A percentile compares a stretch with the other conserved stretches of the same genome.
Conservation (phyloP, 2,888 invertebrate species). For the Allacma fusca region DNA sequence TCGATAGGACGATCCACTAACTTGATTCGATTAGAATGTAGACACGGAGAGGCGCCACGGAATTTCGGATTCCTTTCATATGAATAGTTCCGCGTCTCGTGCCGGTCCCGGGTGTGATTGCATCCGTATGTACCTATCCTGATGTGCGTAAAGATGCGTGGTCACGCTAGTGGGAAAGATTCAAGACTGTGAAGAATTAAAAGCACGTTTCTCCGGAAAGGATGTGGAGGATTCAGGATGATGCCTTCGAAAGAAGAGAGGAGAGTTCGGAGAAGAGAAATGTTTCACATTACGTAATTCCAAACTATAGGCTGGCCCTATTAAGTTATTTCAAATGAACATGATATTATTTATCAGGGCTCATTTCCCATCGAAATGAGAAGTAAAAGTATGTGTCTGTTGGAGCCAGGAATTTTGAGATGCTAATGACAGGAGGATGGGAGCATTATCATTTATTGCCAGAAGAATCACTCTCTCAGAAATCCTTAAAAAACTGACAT, state of each 20-base stretch:
- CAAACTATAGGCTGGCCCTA: not conserved
- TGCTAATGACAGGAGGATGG: conserved; percentile 30
- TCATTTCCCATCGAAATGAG: conserved; percentile 41
- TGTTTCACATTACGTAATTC: not conserved
- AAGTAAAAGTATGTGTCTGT: conserved; percentile 31
- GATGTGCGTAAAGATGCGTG: too few relatives aligned
- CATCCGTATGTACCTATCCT: not conserved
- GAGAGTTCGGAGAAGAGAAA: not conserved
- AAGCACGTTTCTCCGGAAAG: not conserved
- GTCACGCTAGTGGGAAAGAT: not conserved
- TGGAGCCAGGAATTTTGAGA: conserved; percentile 27
- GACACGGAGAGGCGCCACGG: conserved; percentile 5
- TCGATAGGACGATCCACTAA: not conserved
- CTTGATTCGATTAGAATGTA: not conserved
- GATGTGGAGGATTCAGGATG: not conserved
- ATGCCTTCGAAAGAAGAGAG: not conserved
- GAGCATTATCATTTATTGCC: conserved; percentile 12
- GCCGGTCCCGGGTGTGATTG: not conserved
- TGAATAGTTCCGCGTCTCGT: not conserved
- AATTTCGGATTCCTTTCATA: not conserved
- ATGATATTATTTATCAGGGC: conserved; percentile 30
- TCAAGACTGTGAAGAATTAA: conserved; percentile 2
- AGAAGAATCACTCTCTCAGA: not conserved
- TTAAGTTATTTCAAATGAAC: conserved; percentile 19
- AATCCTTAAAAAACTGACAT: not conserved